phyloP scores from a whole-genome alignment of 1,140 invertebrate species.

The Helicoverpa armigera region DNA sequence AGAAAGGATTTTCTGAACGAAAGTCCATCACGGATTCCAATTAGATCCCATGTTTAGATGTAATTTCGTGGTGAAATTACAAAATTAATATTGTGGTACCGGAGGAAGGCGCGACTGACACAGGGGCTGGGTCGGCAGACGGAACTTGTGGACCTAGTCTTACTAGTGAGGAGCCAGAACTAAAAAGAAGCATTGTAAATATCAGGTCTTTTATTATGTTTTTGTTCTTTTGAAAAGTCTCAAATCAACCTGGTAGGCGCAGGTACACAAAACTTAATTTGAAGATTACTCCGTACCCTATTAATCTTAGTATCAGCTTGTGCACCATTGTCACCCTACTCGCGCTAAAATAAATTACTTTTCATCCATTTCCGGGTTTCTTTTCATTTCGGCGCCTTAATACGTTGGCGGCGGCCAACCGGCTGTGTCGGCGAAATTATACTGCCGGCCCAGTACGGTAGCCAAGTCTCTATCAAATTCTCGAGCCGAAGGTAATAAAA shows the following conservation, averaged over 20 bases:
- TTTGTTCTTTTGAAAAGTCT: too few relatives aligned
- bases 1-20: slow-evolving; percentile 66
- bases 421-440: slow-evolving; percentile 77
- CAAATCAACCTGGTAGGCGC: too few relatives aligned
- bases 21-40: slow-evolving; percentile 66
- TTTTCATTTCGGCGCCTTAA: slow-evolving; percentile 77
- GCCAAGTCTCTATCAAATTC: slow-evolving; percentile 81
- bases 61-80: slow-evolving; percentile 64
- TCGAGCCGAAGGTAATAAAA: slow-evolving; percentile 77
- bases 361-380: slow-evolving; percentile 73
- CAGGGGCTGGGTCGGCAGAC: not conserved
- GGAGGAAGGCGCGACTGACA: slow-evolving; percentile 27
- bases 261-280: too few relatives aligned
- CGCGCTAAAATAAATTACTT: slow-evolving; percentile 72
- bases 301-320: not conserved
- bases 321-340: slow-evolving; percentile 61
- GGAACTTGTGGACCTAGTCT: not conserved
- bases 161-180: not conserved
- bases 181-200: too few relatives aligned
- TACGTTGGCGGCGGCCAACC: slow-evolving; percentile 68
- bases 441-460: slow-evolving; percentile 70
- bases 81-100: slow-evolving; percentile 66
- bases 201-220: too few relatives aligned
- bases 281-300: not conserved
- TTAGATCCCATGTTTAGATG: slow-evolving; percentile 64